Evolutionary conservation across 2,113 vertebrate genomes (phyloP).

Genomic region (Mola mola): DNA sequence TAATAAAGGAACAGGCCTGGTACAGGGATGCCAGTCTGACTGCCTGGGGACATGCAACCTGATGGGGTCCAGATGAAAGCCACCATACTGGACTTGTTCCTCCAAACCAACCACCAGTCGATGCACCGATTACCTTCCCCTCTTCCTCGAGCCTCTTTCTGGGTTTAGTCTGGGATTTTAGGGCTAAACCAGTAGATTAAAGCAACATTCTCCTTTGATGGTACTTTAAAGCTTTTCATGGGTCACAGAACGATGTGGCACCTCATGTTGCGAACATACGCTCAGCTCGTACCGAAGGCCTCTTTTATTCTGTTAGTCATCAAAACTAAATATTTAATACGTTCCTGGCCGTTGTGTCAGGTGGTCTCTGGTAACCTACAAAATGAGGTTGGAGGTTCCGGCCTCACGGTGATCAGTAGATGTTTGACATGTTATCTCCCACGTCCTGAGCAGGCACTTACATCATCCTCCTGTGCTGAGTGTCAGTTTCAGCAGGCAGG

Average conservation of each 20-base stretch:
- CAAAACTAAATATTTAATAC: constrained; percentile 78
- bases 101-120: constrained; percentile 39
- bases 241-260: constrained; percentile 36
- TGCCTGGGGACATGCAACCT: constrained; percentile 67
- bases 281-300: neutral
- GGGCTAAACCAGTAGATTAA: constrained; percentile 45
- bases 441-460: constrained; percentile 61
- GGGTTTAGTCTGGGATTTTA: constrained; percentile 45
- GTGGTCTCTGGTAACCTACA: constrained; percentile 71
- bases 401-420: constrained; percentile 62
- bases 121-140: constrained; percentile 12
- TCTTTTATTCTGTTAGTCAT: constrained; percentile 64
- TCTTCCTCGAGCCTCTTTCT: constrained; percentile 20
- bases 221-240: constrained; percentile 31
- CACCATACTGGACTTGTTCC: constrained; percentile 65
- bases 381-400: constrained; percentile 73
- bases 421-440: constrained; percentile 73
- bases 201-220: constrained; percentile 42
- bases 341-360: constrained; percentile 51
- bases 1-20: constrained; percentile 75
- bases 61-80: constrained; percentile 80
- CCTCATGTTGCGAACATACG: constrained; percentile 15
- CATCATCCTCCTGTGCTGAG: constrained; percentile 61
- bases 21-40: constrained; percentile 74
- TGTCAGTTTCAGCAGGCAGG: constrained; percentile 67